These are phyloP conservation scores for Bostrychus sinensis DNA, from an alignment of 2,113 vertebrate genomes.

Conservation along the genomic window DNA sequence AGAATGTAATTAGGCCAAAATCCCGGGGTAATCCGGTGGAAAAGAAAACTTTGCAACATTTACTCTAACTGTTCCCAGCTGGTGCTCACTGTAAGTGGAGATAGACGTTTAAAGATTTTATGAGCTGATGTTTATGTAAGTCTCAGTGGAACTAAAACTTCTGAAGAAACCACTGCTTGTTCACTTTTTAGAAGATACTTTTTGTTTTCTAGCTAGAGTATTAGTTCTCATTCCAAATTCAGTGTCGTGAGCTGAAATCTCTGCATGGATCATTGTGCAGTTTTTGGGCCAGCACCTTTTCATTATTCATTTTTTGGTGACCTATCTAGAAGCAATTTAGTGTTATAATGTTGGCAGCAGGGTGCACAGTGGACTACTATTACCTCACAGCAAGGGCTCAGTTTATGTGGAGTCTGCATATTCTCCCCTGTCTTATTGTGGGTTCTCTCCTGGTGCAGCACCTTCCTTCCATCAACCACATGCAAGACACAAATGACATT, in stretches of 20 bases:
- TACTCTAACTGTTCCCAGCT: constrained; percentile 1
- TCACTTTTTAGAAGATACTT: neutral
- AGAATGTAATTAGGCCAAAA: constrained; percentile 58
- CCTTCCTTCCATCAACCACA: too few species aligned
- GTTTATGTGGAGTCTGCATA: neutral
- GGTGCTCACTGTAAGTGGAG: neutral
- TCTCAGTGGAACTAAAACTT: neutral
- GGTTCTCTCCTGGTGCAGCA: too few species aligned
- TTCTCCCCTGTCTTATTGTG: neutral
- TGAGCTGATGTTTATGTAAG: neutral
- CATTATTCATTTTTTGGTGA: too few species aligned
- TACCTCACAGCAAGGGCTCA: too few species aligned
- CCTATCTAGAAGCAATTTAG: too few species aligned
- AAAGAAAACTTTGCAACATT: constrained; percentile 14
- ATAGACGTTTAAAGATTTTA: neutral
- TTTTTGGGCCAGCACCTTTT: too few species aligned
- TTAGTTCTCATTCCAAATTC: constrained; percentile 1
- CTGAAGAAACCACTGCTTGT: neutral
- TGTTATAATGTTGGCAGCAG: too few species aligned
- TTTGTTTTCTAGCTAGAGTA: neutral
- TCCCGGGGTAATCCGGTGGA: constrained; percentile 44
- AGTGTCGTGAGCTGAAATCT: too few species aligned
- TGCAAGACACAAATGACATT: too few species aligned
- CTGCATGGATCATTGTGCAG: too few species aligned
- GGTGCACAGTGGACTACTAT: too few species aligned